phyloP scores from a whole-genome alignment of 2,113 vertebrate genomes.

The Catharus minimus region DNA sequence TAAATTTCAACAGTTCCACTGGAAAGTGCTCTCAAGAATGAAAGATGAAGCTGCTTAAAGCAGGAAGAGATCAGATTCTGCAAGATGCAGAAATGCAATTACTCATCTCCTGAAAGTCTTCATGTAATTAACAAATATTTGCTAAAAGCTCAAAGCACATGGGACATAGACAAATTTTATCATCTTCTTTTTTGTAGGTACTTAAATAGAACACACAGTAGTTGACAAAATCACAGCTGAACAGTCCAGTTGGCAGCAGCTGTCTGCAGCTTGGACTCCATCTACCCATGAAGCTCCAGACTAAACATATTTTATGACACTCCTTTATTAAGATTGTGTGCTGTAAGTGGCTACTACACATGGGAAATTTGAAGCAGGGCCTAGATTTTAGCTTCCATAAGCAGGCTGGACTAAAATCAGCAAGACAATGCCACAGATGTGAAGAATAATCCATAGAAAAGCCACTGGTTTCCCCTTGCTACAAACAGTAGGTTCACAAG shows the following conservation, averaged over 20 bases:
- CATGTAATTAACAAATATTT: not conserved
- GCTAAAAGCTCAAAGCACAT: not conserved
- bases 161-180: not conserved
- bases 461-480: not conserved
- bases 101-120: not conserved
- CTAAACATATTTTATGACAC: not conserved
- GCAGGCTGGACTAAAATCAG: not conserved
- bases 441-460: not conserved
- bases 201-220: not conserved
- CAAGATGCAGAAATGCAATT: not conserved
- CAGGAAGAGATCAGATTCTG: not conserved
- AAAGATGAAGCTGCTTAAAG: not conserved
- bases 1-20: not conserved
- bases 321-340: not conserved
- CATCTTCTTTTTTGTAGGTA: not conserved
- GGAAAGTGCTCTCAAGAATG: not conserved
- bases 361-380: not conserved
- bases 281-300: not conserved
- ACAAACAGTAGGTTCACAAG: not conserved
- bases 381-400: not conserved
- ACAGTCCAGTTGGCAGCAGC: not conserved
- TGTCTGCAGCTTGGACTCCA: not conserved
- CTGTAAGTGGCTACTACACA: not conserved
- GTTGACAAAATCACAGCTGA: conserved; percentile 5
- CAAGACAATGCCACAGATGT: accelerated